Evolutionary conservation across 2,113 vertebrate species (phyloP).

Genomic region (Lanius ludovicianus): DNA sequence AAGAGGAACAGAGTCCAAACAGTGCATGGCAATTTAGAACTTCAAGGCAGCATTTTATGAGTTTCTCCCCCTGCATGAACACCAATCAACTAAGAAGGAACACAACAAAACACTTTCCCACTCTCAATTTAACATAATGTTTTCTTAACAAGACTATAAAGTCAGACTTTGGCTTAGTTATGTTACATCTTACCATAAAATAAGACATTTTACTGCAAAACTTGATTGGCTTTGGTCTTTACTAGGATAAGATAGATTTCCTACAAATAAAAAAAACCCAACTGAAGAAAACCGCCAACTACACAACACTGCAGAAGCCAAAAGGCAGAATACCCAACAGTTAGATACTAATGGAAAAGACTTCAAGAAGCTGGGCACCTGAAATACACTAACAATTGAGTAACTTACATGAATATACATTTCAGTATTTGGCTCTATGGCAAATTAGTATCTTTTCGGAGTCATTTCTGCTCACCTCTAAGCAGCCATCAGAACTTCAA

Average conservation of each 20-base stretch:
- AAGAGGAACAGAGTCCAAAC: constrained; percentile 14
- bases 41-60: not conserved
- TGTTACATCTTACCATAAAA: not conserved
- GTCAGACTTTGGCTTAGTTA: not conserved
- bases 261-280: not conserved
- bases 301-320: not conserved
- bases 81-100: not conserved
- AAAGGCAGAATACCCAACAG: not conserved
- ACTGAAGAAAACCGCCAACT: not conserved
- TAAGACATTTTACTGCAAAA: not conserved
- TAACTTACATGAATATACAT: not conserved
- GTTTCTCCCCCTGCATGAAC: not conserved
- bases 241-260: not conserved
- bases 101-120: not conserved
- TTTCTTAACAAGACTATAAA: not conserved
- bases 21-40: not conserved
- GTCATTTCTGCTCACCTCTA: not conserved
- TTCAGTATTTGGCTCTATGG: not conserved
- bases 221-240: not conserved
- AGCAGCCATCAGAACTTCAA: not conserved
- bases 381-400: not conserved
- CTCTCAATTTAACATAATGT: not conserved
- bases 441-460: not conserved
- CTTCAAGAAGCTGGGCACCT: not conserved
- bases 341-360: not conserved